Evolutionary conservation across 2,797 vertebrate genomes (phyloP).

Genomic region (Nannoperca australis): DNA sequence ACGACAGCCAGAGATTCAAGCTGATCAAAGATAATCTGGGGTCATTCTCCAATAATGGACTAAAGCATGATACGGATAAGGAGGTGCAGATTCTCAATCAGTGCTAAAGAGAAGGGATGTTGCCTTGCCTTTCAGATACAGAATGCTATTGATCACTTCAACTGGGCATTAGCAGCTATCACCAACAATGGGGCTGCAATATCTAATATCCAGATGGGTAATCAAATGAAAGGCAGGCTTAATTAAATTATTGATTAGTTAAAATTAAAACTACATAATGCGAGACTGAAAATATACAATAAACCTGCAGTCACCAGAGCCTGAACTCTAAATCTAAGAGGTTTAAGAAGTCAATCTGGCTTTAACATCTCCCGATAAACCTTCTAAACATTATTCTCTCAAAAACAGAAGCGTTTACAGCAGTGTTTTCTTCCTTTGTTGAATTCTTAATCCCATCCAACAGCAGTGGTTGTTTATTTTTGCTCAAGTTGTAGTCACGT

Average conservation of each 20-base stretch:
- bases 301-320: not conserved
- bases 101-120: conserved; percentile 34
- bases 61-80: conserved; percentile 46
- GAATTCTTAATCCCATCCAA: not conserved
- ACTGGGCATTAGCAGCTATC: conserved; percentile 47
- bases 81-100: conserved; percentile 51
- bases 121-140: conserved; percentile 42
- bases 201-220: conserved; percentile 39
- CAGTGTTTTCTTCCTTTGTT: not conserved
- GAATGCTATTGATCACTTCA: conserved; percentile 54
- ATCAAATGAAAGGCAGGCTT: conserved; percentile 60
- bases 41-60: conserved; percentile 51
- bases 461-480: not conserved
- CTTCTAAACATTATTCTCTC: not conserved
- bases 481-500: not conserved
- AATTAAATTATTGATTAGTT: conserved; percentile 54
- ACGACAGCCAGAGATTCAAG: conserved; percentile 38
- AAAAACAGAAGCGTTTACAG: not conserved
- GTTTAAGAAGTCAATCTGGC: not conserved
- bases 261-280: conserved; percentile 34
- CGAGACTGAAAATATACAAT: not conserved
- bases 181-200: conserved; percentile 32
- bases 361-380: not conserved
- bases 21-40: conserved; percentile 55
- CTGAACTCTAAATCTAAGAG: not conserved